Evolutionary conservation across 2,113 vertebrate genomes (phyloP), one percentile per base, ranked within the genome.

Genomic region (Philantomba maxwellii): DNA sequence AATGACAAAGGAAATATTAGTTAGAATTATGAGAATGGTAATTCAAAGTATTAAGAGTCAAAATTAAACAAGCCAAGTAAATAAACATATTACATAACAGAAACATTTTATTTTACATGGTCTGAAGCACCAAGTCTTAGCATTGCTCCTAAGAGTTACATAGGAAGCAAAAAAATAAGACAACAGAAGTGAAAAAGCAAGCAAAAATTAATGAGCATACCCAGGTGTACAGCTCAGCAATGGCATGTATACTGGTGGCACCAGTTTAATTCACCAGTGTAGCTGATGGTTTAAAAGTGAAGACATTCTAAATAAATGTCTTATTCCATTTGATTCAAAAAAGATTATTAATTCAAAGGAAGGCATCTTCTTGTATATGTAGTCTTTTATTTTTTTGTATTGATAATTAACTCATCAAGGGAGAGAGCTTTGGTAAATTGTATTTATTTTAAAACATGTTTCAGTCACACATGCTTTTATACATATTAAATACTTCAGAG

Each of bases 361-460:
- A 62, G 33, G 26, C 12, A 73, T 92, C 83, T 88, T 89, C 49
- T 85, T 87, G 21, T 3, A 30, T 47, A 43, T 21, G 80, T 87
- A 43, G 15, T 43, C n/a, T 70, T 70, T 80, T 88, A 64, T 28
- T 77, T 87, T 80, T 91, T 91, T 3, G 78, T 62, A 51, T 51
- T 88, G 19, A 88, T 88, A 30, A 51, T 64, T 73, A 85, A 49
- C 13, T 87, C 45, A 57, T 51, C 62, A 1, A n/a, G 43, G n/a
- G 21, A 51, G 10, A 95, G 9, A 86, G 36, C 85, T 88, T 53
- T 77, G 23, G 21, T 57, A 87, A 92, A 60, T 11, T n/a, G 13
- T 86, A 45, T 26, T 77, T 94, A n/a, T 80, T 81, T 85, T 94
- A 28, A 96, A 87, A 51, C 25, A 39, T 81, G 5, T 91, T 83